Conservation (phyloP, 2,113 vertebrate genomes). For the Murina feae region DNA sequence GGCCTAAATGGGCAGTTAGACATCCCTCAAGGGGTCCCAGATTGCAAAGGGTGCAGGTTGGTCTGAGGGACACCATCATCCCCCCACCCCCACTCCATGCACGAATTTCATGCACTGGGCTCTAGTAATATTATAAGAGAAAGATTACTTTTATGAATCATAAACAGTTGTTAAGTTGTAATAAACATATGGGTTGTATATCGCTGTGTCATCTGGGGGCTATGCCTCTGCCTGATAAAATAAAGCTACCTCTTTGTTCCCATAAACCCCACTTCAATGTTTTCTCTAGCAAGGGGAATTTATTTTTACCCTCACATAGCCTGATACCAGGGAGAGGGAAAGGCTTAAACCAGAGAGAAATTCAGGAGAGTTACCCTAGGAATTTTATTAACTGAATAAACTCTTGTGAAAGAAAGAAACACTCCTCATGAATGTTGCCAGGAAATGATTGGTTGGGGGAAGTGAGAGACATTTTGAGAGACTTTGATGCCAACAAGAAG, state of each 20-base stretch:
- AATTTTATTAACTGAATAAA: background rate
- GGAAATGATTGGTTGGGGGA: background rate
- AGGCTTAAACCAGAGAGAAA: background rate
- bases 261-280: background rate
- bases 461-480: background rate
- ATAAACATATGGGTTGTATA: background rate
- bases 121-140: background rate
- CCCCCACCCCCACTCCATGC: no score
- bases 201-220: background rate
- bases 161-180: background rate
- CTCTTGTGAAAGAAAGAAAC: background rate
- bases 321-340: background rate
- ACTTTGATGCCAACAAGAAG: background rate
- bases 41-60: no score
- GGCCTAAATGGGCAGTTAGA: no score
- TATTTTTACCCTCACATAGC: background rate
- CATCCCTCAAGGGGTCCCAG: no score
- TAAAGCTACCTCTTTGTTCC: background rate
- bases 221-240: background rate
- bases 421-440: background rate
- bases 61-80: no score
- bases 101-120: no score
- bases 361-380: background rate
- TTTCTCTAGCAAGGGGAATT: background rate
- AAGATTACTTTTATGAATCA: conserved; percentile 5